phyloP scores from a whole-genome alignment of 2,888 invertebrate species.

The Rotaria socialis region DNA sequence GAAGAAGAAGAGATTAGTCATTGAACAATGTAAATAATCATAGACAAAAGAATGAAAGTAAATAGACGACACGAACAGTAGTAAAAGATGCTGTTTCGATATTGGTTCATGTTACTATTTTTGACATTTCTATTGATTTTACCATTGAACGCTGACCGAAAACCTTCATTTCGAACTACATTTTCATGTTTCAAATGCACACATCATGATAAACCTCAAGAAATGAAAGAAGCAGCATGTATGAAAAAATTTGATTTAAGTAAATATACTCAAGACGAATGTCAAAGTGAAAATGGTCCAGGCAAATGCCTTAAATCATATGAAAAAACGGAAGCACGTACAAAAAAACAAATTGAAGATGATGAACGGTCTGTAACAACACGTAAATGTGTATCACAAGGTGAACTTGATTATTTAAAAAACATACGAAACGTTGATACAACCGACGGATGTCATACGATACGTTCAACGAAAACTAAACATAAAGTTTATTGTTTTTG shows the following conservation, averaged over 20 bases:
- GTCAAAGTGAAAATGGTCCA: conserved; percentile 34
- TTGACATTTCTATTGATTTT: neutral
- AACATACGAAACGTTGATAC: conserved; percentile 38
- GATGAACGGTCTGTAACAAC: conserved; percentile 44
- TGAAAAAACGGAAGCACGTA: conserved; percentile 45
- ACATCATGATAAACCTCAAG: conserved; percentile 10
- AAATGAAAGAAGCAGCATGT: conserved; percentile 36
- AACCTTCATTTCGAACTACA: neutral
- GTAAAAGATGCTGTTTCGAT: neutral
- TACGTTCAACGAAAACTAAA: conserved; percentile 43
- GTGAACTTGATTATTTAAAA: conserved; percentile 41
- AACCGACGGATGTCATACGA: conserved; percentile 43
- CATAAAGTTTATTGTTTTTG: conserved; percentile 47
- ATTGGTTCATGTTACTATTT: neutral
- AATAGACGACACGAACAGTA: neutral
- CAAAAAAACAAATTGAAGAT: conserved; percentile 45
- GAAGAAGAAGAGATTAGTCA: neutral
- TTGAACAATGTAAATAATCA: conserved; percentile 29
- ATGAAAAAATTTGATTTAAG: conserved; percentile 46
- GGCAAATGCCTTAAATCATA: conserved; percentile 46
- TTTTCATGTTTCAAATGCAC: conserved; percentile 6
- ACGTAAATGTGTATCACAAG: conserved; percentile 46
- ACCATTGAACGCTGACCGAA: neutral
- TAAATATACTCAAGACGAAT: conserved; percentile 44
- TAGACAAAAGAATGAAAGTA: conserved; percentile 11